Base-by-base conservation (phyloP, 2,797 vertebrate species). In the Schizopygopsis malacanthus region DNA sequence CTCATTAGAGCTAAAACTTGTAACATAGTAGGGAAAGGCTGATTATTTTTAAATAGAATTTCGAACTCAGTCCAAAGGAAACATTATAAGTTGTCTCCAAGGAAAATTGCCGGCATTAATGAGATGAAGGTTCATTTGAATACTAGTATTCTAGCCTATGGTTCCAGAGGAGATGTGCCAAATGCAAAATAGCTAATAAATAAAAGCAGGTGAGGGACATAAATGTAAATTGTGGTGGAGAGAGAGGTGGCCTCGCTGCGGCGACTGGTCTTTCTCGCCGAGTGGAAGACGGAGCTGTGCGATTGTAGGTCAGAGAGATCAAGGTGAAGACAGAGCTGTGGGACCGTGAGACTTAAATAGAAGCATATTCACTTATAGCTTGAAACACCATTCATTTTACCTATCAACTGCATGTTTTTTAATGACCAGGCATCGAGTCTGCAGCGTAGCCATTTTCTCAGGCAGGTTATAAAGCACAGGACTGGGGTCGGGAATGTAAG, bases 181-280 rank as follows among this genome's bases (percentile, higher is more conserved):
- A 94, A 95, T 94, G 93, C 89, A 93, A 94, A 95, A 93, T 93
- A 94, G 92, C 93, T 93, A 94, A 95, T 95, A 95, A 95, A 95
- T 96, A 95, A 95, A 93, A 92, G 88, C 92, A 92, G 93, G 90
- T 88, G 85, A 94, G 93, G 93, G 93, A 94, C 93, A 94, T 93
- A 94, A 93, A 95, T 95, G 94, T 93, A 95, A 96, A 96, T 95
- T 94, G 92, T 92, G 92, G 90, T 94, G 93, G 94, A 90, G 90
- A 91, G 92, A 93, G 92, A 92, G 92, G 92, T 94, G 91, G 92
- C 93, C 91, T 91, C 90, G 87, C 89, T 45, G 87, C 85, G 89
- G 91, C 92, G 91, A 94, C 92, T 93, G 91, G 89, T 91, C 78
- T 70, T 92, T 90, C 61, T 61, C 90, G 86, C 69, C 71, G 87